Evolutionary conservation across 1,140 invertebrate genomes (phyloP), one percentile per base, ranked within the genome.

Genomic region (Sinonovacula constricta): DNA sequence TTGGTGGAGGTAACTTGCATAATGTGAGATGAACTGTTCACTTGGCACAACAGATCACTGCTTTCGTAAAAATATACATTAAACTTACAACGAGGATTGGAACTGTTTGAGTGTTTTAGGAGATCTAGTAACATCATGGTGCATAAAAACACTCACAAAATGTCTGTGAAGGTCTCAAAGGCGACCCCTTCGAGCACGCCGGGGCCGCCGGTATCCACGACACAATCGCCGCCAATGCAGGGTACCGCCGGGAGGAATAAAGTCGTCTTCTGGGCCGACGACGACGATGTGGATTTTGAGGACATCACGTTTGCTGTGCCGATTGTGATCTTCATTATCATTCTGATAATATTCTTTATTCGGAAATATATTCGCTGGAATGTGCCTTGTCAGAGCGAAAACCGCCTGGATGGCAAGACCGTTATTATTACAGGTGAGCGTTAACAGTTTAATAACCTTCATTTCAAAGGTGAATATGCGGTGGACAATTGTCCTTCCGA

Each of bases 401-500:
- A 87, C 36, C 72, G 81, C 0, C 56, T 88, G 31, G 86, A 87
- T 24, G 88, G 86, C n/a, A 89, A 89, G 72, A 89, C 88, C 10
- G 84, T 89, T 28, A 67, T 89, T 14, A 84, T 88, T 24, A 89
- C 88, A 80, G 88, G 88, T 89, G 68, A 78, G 26, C 14, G n/a
- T 36, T n/a, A n/a, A n/a, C n/a, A n/a, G n/a, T n/a, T n/a, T n/a
- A n/a, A n/a, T n/a, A n/a, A n/a, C n/a, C n/a, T n/a, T n/a, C n/a
- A n/a, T n/a, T n/a, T n/a, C n/a, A n/a, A n/a, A n/a, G n/a, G n/a
- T n/a, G n/a, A n/a, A n/a, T n/a, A n/a, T n/a, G n/a, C n/a, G n/a
- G n/a, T n/a, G n/a, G n/a, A n/a, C n/a, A n/a, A n/a, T n/a, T n/a
- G n/a, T n/a, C n/a, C n/a, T n/a, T n/a, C n/a, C n/a, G n/a, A n/a